phyloP scores from a whole-genome alignment of 2,888 invertebrate species.

The Magallana nippona region DNA sequence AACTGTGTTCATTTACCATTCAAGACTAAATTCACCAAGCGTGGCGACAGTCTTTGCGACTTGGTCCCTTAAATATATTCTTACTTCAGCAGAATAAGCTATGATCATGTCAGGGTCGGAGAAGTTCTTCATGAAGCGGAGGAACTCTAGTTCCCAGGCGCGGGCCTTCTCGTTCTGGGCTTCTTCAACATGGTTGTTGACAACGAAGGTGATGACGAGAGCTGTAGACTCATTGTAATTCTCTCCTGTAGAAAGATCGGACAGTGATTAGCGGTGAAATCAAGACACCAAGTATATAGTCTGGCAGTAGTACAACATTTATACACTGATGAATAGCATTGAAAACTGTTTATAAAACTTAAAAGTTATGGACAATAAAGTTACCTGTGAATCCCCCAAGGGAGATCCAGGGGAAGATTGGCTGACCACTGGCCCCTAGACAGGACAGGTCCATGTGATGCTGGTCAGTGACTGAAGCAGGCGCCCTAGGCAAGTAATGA shows the following conservation, averaged over 20 bases:
- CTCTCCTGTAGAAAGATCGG: slow-evolving; percentile 56
- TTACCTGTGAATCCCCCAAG: slow-evolving; percentile 88
- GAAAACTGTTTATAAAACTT: too few relatives aligned
- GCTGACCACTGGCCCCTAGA: slow-evolving; percentile 93
- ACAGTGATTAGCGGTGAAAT: neutral
- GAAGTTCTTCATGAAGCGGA: slow-evolving; percentile 79
- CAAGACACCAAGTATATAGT: too few relatives aligned
- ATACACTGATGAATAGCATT: too few relatives aligned
- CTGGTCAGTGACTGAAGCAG: slow-evolving; percentile 76
- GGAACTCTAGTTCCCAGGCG: slow-evolving; percentile 78
- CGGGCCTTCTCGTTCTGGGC: slow-evolving; percentile 83
- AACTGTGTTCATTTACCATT: too few relatives aligned
- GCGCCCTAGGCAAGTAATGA: slow-evolving; percentile 64
- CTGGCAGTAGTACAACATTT: too few relatives aligned
- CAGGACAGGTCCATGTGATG: slow-evolving; percentile 83
- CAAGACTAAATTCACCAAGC: too few relatives aligned
- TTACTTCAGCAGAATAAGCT: slow-evolving; percentile 80
- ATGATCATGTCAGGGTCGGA: slow-evolving; percentile 77
- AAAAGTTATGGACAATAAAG: slow-evolving; percentile 40
- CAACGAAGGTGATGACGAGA: slow-evolving; percentile 92
- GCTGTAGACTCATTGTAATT: slow-evolving; percentile 90
- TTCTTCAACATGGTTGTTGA: slow-evolving; percentile 85
- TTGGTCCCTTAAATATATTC: neutral
- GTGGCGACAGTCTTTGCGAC: too few relatives aligned
- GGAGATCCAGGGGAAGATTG: slow-evolving; percentile 93